A percentile compares a stretch with the other conserved stretches of the same genome.
phyloP scores from a whole-genome alignment of 2,113 vertebrate genomes.

The Diphyllodes magnificus region DNA sequence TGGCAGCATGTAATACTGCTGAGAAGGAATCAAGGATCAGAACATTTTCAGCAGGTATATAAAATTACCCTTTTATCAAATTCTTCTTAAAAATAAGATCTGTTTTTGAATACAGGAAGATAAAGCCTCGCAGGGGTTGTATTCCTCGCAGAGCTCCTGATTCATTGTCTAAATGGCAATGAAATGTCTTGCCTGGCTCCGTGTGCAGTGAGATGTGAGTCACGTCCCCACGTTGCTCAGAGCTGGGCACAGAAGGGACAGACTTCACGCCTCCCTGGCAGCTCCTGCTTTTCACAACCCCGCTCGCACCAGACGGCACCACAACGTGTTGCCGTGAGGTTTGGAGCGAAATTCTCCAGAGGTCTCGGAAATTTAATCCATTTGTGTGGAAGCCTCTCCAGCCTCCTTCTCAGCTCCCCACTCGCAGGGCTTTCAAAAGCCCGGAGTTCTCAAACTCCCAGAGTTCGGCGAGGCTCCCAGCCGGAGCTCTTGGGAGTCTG shows the following conservation, averaged over 20 bases:
- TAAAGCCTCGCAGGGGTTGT: background rate
- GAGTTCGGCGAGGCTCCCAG: background rate
- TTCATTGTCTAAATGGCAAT: background rate
- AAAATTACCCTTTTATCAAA: background rate
- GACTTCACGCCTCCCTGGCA: background rate
- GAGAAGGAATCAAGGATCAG: background rate
- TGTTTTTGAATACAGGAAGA: background rate
- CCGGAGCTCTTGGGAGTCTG: background rate
- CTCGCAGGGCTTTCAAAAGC: background rate
- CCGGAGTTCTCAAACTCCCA: background rate
- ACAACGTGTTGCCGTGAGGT: rapidly evolving
- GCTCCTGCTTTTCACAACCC: background rate
- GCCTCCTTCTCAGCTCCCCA: background rate
- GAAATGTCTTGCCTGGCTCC: background rate
- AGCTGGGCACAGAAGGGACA: background rate
- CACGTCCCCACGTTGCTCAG: background rate
- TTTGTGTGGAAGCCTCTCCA: background rate
- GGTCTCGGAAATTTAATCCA: background rate
- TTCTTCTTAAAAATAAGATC: background rate
- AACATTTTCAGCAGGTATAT: background rate
- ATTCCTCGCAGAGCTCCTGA: background rate
- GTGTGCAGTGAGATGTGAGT: background rate
- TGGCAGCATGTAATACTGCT: background rate
- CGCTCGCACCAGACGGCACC: background rate
- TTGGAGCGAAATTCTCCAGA: background rate